phyloP scores from a whole-genome alignment of 2,888 invertebrate genomes.

The Petrophora chlorosata region DNA sequence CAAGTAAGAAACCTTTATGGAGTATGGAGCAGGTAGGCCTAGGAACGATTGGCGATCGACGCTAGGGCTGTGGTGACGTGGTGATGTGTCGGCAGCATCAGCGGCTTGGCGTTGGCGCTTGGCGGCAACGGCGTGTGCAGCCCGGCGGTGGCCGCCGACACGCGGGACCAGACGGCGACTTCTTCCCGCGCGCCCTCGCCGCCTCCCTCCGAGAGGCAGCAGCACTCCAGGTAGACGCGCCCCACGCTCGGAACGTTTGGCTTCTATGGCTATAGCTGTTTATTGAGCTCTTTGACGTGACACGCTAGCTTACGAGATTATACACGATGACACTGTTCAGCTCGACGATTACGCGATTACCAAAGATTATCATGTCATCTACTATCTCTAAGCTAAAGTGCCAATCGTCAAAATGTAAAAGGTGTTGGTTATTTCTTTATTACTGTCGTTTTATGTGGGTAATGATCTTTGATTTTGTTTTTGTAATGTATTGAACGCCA shows the following conservation, averaged over 20 bases:
- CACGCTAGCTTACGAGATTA: conserved; percentile 47
- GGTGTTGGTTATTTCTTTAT: conserved; percentile 67
- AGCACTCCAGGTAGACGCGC: conserved; percentile 81
- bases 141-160: conserved; percentile 59
- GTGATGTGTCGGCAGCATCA: conserved; percentile 83
- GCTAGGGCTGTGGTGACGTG: conserved; percentile 81
- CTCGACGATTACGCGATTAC: conserved; percentile 5
- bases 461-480: conserved; percentile 53
- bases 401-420: conserved; percentile 49
- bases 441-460: conserved; percentile 53
- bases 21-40: conserved; percentile 73
- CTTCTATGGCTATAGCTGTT: conserved; percentile 68
- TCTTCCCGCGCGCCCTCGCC: conserved; percentile 77
- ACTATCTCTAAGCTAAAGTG: conserved; percentile 52
- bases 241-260: conserved; percentile 74
- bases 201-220: conserved; percentile 75
- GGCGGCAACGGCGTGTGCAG: conserved; percentile 77
- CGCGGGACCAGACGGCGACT: conserved; percentile 68
- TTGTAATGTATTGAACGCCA: conserved; percentile 44
- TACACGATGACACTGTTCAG: conserved; percentile 2
- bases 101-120: conserved; percentile 83
- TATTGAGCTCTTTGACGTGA: conserved; percentile 44
- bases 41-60: conserved; percentile 48
- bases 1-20: conserved; percentile 25
- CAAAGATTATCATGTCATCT: conserved; percentile 10